phyloP scores from a whole-genome alignment of 2,797 vertebrate species.

The Peromyscus eremicus region DNA sequence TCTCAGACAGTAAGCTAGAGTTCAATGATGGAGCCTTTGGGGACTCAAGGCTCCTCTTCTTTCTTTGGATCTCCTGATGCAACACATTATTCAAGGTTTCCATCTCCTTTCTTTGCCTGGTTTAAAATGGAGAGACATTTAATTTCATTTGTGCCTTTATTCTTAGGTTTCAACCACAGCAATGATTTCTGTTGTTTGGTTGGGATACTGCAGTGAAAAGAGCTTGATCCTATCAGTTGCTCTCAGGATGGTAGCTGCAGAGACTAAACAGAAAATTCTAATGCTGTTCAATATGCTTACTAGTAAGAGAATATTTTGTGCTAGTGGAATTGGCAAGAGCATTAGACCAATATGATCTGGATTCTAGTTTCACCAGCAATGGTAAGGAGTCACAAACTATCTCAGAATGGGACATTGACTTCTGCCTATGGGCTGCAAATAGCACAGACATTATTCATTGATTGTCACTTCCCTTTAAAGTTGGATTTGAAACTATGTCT shows the following conservation, averaged over 20 bases:
- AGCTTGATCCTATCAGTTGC: background rate
- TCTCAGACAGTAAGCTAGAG: conserved; percentile 20
- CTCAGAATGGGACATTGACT: background rate
- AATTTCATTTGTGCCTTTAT: background rate
- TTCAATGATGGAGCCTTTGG: conserved; percentile 11
- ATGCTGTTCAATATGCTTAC: background rate
- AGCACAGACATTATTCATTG: background rate
- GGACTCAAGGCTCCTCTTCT: background rate
- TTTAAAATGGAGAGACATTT: conserved; percentile 19
- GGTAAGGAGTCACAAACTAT: background rate
- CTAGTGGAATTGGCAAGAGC: background rate
- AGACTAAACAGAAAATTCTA: background rate
- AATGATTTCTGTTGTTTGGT: background rate
- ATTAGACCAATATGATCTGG: background rate
- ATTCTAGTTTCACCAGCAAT: rapidly evolving
- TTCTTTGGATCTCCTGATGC: background rate
- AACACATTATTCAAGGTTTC: background rate
- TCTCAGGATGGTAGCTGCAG: background rate
- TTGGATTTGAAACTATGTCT: background rate
- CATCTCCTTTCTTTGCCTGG: background rate
- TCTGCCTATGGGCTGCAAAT: too few species aligned
- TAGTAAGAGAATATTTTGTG: background rate
- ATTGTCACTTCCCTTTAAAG: background rate
- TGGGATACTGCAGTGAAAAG: background rate
- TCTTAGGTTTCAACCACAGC: background rate